Base-by-base conservation (phyloP, 2,888 invertebrate species). In the Synergus umbraculus region DNA sequence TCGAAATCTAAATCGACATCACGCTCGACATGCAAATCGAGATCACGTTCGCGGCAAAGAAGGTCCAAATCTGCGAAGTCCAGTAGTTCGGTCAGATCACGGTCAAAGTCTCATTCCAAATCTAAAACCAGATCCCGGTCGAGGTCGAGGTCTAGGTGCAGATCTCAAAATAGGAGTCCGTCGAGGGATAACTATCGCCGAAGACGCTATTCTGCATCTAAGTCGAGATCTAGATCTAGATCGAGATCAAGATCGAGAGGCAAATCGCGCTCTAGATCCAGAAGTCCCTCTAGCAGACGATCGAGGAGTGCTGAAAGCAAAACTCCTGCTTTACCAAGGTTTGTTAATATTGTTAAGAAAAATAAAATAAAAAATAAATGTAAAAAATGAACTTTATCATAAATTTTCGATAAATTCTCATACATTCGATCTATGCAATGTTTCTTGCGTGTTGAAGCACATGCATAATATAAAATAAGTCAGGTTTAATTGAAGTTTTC, bases 321-420 rank as follows among this genome's bases (percentile, higher is more conserved):
- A 85, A 82, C 87, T 60, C 86, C 89, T 79, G 81, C 89, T 77
- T 85, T 92, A 80, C 93, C 83, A 88, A 91, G 91, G 93, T 92
- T 85, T 89, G 65, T 78, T 43, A 77, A 37, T 37, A 37, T 37
- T 37, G 37, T 37, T 37, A 37, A 37, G 37, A 7, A 37, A 37
- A 37, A 5, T 37, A 37, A 37, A 4, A 37, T 37, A 37, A 37
- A 37, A 37, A 37, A 5, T 7, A 37, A 37, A 7, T 37, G 4
- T 37, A 37, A 37, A 0, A 37, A 37, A 37, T 37, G 7, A 37
- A 37, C 5, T 5, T 37, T 37, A 4, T 37, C 37, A 37, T 37
- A 37, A 37, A 37, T 37, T 37, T 37, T 37, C 37, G 37, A 37
- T 37, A 5, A 37, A 37, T 37, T 37, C 37, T 7, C 37, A 0